These are phyloP conservation scores for Brachylomia viminalis DNA, from an alignment of 2,888 invertebrate species.

Conservation along the genomic window DNA sequence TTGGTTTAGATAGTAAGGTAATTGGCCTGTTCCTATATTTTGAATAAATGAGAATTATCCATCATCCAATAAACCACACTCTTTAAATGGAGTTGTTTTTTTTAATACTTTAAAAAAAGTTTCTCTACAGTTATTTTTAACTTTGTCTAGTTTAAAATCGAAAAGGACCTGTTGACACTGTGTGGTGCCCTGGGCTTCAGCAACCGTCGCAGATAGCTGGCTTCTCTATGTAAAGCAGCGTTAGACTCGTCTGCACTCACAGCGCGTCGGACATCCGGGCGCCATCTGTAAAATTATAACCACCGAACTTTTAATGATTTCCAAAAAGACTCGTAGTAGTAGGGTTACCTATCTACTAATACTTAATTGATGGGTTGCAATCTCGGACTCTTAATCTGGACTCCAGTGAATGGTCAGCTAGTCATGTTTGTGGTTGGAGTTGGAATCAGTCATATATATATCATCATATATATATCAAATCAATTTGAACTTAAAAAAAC, in stretches of 20 bases:
- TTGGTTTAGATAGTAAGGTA: background rate
- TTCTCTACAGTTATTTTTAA: background rate
- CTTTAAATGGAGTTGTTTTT: background rate
- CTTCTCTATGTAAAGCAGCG: conserved; percentile 78
- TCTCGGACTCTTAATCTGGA: too few species aligned
- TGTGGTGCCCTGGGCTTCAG: conserved; percentile 77
- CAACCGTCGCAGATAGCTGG: conserved; percentile 78
- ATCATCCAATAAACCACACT: background rate
- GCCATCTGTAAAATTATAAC: conserved; percentile 70
- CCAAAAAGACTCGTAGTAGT: background rate
- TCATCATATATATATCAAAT: too few species aligned
- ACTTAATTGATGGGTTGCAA: background rate
- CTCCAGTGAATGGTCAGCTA: background rate
- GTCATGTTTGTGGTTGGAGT: background rate
- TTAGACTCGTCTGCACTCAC: conserved; percentile 85
- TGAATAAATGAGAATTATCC: background rate
- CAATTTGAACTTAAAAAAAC: too few species aligned
- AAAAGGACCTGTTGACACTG: conserved; percentile 77
- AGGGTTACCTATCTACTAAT: background rate
- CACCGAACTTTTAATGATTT: background rate
- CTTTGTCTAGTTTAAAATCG: background rate
- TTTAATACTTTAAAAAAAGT: background rate
- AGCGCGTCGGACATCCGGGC: conserved; percentile 83
- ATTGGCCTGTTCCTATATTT: background rate
- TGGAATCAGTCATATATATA: too few species aligned